Percentiles rank a stretch among this genome's conserved stretches.
Conservation (phyloP, 2,797 vertebrate genomes). For the Pseudomugil gertrudae region DNA sequence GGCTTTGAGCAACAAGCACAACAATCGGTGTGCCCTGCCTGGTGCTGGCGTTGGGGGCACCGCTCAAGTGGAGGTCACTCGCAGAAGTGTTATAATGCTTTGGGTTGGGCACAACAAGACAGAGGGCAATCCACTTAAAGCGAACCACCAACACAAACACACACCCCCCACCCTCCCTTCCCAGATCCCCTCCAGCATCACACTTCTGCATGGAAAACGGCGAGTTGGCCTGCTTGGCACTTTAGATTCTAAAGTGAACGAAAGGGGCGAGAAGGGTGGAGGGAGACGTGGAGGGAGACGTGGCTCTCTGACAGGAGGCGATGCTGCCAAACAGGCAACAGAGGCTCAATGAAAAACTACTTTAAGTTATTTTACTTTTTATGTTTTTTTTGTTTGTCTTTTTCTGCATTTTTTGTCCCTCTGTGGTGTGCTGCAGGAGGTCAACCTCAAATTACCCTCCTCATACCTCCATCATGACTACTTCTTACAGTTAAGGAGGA, state of each 20-base stretch:
- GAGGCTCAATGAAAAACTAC: constrained; percentile 15
- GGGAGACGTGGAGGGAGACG: not conserved
- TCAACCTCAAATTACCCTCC: constrained; percentile 9
- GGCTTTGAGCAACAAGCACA: constrained; percentile 52
- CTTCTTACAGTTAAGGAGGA: constrained; percentile 1
- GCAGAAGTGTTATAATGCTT: constrained; percentile 73
- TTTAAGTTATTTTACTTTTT: constrained; percentile 26
- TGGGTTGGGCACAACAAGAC: constrained; percentile 67
- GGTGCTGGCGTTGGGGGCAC: constrained; percentile 57
- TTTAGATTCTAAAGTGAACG: constrained; percentile 47
- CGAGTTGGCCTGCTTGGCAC: constrained; percentile 57
- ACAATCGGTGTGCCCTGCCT: constrained; percentile 50
- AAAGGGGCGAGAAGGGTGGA: constrained; percentile 25
- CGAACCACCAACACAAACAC: constrained; percentile 51
- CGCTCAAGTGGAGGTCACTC: constrained; percentile 71
- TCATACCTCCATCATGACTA: not conserved
- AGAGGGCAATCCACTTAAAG: constrained; percentile 80
- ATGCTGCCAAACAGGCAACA: constrained; percentile 11
- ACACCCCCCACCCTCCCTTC: constrained; percentile 22
- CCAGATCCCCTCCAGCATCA: constrained; percentile 62
- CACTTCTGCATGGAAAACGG: constrained; percentile 69
- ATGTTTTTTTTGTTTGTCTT: not conserved
- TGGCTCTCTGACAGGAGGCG: constrained; percentile 25
- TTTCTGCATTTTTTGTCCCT: not conserved
- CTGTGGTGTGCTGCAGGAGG: constrained; percentile 18